phyloP scores from a whole-genome alignment of 2,888 invertebrate species.

The Cantharis rustica region DNA sequence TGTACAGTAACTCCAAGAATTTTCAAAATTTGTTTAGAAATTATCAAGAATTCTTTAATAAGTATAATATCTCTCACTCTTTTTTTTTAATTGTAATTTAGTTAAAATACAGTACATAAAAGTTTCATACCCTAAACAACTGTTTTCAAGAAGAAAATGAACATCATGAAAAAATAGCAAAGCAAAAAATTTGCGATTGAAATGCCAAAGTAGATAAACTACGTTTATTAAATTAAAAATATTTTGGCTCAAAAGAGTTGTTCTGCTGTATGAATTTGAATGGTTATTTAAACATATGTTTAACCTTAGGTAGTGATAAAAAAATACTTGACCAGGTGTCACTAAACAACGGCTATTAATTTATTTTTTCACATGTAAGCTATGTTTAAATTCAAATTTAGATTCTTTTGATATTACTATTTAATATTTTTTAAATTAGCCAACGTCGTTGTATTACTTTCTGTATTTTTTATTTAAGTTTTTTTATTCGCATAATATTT shows the following conservation, averaged over 20 bases:
- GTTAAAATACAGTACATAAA: too few relatives aligned
- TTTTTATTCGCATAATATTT: neutral
- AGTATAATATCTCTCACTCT: too few relatives aligned
- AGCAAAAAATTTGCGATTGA: neutral
- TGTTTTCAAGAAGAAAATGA: too few relatives aligned
- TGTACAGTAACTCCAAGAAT: too few relatives aligned
- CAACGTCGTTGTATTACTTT: neutral
- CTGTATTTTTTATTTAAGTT: neutral
- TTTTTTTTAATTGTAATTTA: too few relatives aligned
- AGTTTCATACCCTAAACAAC: too few relatives aligned
- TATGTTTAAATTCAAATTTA: neutral
- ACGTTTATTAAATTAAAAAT: neutral
- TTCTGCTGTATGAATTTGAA: neutral
- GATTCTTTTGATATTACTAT: neutral
- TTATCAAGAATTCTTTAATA: too few relatives aligned
- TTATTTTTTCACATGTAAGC: neutral
- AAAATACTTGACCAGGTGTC: neutral
- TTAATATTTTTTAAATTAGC: neutral
- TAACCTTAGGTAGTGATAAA: neutral
- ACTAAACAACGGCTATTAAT: neutral
- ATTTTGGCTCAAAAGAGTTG: neutral
- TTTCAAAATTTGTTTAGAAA: too few relatives aligned
- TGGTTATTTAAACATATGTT: neutral
- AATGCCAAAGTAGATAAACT: neutral
- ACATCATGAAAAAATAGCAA: neutral